Conservation (phyloP, 2,888 invertebrate species). For the Noctua fimbriata region DNA sequence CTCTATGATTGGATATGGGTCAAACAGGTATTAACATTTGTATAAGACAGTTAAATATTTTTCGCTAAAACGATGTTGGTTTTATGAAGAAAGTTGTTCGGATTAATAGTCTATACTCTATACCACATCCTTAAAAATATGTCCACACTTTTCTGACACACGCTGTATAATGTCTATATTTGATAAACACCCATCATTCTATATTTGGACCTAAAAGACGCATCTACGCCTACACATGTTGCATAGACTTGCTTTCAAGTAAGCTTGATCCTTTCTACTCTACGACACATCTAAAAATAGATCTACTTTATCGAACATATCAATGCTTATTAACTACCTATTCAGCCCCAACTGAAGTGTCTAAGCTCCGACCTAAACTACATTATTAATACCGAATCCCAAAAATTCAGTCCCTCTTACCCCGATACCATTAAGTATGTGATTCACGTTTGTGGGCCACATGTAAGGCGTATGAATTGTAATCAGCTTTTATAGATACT, state of each 20-base stretch:
- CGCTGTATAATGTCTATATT: not conserved
- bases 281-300: not conserved
- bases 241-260: not conserved
- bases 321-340: conserved; percentile 13
- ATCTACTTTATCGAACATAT: not conserved
- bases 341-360: conserved; percentile 17
- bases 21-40: too few relatives aligned
- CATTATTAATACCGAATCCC: conserved; percentile 19
- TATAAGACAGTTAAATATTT: not conserved
- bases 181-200: not conserved
- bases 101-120: not conserved
- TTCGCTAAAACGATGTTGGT: not conserved
- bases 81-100: not conserved
- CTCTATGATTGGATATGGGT: too few relatives aligned
- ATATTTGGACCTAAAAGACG: not conserved
- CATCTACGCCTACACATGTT: not conserved
- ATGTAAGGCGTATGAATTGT: conserved; percentile 60
- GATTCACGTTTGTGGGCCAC: conserved; percentile 52
- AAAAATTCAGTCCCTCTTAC: conserved; percentile 27
- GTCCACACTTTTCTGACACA: not conserved
- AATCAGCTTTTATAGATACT: conserved; percentile 62
- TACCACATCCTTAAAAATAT: not conserved
- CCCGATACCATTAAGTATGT: conserved; percentile 50
- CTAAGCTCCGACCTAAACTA: conserved; percentile 17
- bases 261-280: not conserved